These are phyloP conservation scores for Formica exsecta DNA, from an alignment of 1,140 invertebrate genomes.

Conservation along the genomic window DNA sequence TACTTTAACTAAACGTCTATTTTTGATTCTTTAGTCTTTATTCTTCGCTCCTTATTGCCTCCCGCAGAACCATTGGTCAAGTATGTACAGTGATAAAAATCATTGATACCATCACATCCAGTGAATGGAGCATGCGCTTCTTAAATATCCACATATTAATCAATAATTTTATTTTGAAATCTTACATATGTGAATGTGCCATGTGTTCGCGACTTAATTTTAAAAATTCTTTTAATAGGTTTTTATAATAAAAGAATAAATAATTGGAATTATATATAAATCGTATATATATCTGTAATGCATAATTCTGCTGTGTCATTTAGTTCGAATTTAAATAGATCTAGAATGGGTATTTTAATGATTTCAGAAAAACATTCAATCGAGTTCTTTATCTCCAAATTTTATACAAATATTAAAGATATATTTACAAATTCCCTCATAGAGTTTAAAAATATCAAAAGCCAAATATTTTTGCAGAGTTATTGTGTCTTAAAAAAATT, in stretches of 20 bases:
- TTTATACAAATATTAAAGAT: background rate
- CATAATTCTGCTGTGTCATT: background rate
- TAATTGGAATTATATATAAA: background rate
- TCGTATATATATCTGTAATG: background rate
- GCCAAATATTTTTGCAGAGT: background rate
- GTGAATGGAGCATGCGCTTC: constrained; percentile 2
- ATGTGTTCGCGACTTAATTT: constrained; percentile 1
- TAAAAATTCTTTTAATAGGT: background rate
- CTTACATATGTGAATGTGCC: background rate
- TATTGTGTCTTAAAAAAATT: background rate
- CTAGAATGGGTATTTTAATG: background rate
- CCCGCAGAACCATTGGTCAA: background rate
- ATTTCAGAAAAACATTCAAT: background rate
- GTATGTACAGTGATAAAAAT: constrained; percentile 35
- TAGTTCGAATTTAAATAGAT: background rate
- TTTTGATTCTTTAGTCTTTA: constrained; percentile 37
- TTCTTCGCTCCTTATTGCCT: constrained; percentile 27
- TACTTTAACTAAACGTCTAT: constrained; percentile 20
- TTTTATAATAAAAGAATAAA: constrained; percentile 11
- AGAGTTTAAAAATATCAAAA: constrained; percentile 14
- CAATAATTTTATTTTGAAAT: background rate
- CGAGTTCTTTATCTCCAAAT: background rate
- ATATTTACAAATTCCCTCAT: background rate
- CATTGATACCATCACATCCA: background rate
- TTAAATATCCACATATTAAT: background rate